Evolutionary conservation across 1,140 invertebrate species (phyloP).

Genomic region (Drosophila chauvacae): DNA sequence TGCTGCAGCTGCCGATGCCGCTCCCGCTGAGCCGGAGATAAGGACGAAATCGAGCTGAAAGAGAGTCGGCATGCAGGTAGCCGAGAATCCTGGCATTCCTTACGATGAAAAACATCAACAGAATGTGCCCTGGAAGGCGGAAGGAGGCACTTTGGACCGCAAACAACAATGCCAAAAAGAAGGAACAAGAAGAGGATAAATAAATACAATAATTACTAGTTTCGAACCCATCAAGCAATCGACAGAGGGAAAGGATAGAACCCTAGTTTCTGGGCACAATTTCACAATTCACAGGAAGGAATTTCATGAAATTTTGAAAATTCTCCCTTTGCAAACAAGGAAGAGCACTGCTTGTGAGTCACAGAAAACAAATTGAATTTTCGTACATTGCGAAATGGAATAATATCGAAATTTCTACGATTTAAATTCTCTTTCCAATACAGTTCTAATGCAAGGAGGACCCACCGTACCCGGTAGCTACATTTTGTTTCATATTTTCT

Average conservation of each 20-base stretch:
- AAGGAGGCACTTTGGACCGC: constrained; percentile 7
- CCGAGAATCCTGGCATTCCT: constrained; percentile 17
- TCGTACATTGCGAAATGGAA: background rate
- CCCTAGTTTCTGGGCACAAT: background rate
- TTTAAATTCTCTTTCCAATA: background rate
- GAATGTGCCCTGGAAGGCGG: constrained; percentile 10
- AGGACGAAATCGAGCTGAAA: background rate
- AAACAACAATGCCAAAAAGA: background rate
- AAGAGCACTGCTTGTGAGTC: background rate
- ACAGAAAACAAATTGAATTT: background rate
- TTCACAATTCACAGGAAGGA: background rate
- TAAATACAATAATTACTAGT: background rate
- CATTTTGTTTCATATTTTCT: background rate
- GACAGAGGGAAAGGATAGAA: background rate
- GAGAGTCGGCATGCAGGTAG: constrained; percentile 39
- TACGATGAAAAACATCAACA: constrained; percentile 1
- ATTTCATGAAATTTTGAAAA: background rate
- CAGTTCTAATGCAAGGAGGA: too few relatives aligned
- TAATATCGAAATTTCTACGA: background rate
- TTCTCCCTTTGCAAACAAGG: background rate
- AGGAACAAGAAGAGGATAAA: background rate
- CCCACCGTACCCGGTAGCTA: background rate
- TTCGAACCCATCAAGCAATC: background rate
- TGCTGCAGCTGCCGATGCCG: constrained; percentile 23
- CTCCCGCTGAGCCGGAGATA: constrained; percentile 27